These are phyloP conservation scores for Galleria mellonella DNA, from an alignment of 1,140 invertebrate species.

Conservation along the genomic window DNA sequence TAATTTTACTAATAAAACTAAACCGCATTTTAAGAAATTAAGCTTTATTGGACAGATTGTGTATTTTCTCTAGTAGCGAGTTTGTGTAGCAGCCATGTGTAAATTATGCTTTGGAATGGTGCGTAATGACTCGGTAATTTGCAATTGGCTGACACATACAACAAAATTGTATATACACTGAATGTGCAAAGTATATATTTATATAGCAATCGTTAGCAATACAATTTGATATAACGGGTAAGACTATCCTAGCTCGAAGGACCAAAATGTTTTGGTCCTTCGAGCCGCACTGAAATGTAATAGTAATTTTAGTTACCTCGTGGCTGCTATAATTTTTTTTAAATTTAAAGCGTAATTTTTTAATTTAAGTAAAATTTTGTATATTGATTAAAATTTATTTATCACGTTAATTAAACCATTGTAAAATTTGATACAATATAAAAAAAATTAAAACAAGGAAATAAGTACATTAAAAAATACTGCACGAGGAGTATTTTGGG, in stretches of 20 bases:
- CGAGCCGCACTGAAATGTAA: no score
- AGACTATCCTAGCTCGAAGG: background rate
- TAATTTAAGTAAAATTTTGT: no score
- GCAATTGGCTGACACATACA: conserved; percentile 5
- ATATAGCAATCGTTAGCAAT: background rate
- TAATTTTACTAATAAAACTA: background rate
- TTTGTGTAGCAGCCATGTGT: conserved; percentile 21
- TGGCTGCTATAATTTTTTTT: background rate
- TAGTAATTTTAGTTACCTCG: background rate
- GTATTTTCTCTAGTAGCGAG: background rate
- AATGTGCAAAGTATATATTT: background rate
- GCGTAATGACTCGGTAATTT: conserved; percentile 10
- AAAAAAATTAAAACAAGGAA: no score
- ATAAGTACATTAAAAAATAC: no score
- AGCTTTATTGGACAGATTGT: background rate
- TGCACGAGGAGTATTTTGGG: background rate
- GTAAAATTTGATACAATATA: no score
- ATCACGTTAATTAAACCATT: no score
- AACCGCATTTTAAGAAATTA: background rate
- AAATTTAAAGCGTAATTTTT: no score
- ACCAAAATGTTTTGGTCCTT: background rate
- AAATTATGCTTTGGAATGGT: conserved; percentile 10
- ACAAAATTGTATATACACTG: conserved; percentile 17
- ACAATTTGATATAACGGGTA: background rate
- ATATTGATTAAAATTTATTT: no score